A percentile compares a stretch with the other conserved stretches of the same genome.
These are phyloP conservation scores for Apis florea DNA, from an alignment of 1,140 invertebrate genomes.

Conservation along the genomic window DNA sequence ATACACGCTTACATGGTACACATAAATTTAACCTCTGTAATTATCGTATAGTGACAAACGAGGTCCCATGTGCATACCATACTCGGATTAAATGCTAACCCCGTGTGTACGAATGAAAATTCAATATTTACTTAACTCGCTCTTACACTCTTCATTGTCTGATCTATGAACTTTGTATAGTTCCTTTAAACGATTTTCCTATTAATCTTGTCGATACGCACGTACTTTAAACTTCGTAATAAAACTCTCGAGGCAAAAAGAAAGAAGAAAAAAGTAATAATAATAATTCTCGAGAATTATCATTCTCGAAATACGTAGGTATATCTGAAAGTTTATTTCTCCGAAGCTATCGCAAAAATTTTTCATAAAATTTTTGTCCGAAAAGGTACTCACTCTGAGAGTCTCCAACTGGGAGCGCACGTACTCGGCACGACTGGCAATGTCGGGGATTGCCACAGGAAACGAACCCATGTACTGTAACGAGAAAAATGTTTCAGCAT, in stretches of 20 bases:
- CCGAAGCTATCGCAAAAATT: background rate
- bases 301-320: too few species aligned
- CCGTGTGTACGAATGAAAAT: background rate
- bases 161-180: background rate
- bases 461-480: constrained; percentile 89
- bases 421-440: constrained; percentile 83
- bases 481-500: constrained; percentile 56
- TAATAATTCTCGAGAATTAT: too few species aligned
- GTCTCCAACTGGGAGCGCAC: constrained; percentile 82
- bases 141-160: background rate
- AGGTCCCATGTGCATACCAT: background rate
- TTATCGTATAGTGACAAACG: background rate
- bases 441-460: constrained; percentile 84
- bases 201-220: background rate
- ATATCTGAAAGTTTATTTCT: too few species aligned
- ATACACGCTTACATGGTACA: background rate
- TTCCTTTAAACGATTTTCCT: background rate
- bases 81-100: background rate
- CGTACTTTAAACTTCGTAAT: too few species aligned
- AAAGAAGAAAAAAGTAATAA: too few species aligned
- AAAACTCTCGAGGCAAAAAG: too few species aligned
- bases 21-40: background rate
- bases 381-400: constrained; percentile 82
- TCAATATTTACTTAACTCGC: background rate
- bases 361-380: constrained; percentile 13